These are phyloP conservation scores for Apamea crenata DNA, from an alignment of 2,888 invertebrate species.

Conservation along the genomic window DNA sequence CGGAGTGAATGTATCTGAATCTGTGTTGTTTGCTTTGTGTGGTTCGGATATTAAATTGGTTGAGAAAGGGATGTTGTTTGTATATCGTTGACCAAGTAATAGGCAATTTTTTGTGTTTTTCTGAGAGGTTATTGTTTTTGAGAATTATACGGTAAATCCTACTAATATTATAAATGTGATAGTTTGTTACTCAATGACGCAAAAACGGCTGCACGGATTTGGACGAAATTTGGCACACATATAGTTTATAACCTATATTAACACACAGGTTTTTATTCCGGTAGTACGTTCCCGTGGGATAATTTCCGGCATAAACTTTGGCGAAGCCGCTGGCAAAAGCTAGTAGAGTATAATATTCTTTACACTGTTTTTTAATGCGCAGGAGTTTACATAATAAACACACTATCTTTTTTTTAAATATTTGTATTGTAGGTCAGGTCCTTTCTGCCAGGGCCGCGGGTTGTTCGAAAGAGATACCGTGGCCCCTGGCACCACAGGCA, in stretches of 20 bases:
- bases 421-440: background rate
- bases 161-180: background rate
- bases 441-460: no score
- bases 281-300: background rate
- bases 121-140: background rate
- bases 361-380: background rate
- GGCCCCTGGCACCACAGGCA: no score
- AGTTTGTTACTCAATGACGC: no score
- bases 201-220: no score
- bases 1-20: conserved; percentile 56
- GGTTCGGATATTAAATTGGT: conserved; percentile 57
- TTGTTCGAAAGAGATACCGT: no score
- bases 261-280: background rate
- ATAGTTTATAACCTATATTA: background rate
- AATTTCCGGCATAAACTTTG: background rate
- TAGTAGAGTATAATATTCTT: background rate
- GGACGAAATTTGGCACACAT: background rate
- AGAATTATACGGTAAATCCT: background rate
- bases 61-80: conserved; percentile 19
- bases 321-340: background rate
- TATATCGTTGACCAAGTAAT: background rate
- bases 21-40: conserved; percentile 55
- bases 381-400: background rate
- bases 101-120: background rate
- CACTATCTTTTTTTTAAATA: background rate